Evolutionary conservation across 1,140 invertebrate genomes (phyloP).

Genomic region (Drosophila orena): DNA sequence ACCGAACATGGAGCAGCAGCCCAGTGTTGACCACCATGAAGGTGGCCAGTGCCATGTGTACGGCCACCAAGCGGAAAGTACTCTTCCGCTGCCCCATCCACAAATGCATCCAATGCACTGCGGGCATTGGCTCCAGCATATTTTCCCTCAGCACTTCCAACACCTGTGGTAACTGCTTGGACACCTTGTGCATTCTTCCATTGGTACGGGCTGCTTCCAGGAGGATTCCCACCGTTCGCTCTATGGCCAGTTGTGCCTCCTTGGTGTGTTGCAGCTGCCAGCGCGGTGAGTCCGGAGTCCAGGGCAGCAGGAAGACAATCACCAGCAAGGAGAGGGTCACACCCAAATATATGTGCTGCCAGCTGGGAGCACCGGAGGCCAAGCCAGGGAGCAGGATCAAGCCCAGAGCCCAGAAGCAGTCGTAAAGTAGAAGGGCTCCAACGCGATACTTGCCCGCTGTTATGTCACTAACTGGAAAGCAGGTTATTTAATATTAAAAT

Average conservation of each 20-base stretch:
- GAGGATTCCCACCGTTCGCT: slow-evolving; percentile 60
- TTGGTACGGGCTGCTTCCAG: slow-evolving; percentile 72
- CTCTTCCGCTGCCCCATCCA: slow-evolving; percentile 65
- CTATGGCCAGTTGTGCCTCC: slow-evolving; percentile 42
- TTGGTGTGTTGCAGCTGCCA: slow-evolving; percentile 77
- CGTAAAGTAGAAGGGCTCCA: slow-evolving; percentile 77
- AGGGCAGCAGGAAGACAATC: slow-evolving; percentile 79
- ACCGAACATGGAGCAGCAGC: slow-evolving; percentile 82
- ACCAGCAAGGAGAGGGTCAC: slow-evolving; percentile 78
- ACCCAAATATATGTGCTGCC: slow-evolving; percentile 82
- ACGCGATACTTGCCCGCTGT: slow-evolving; percentile 71
- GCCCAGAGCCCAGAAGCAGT: slow-evolving; percentile 84
- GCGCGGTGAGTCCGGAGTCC: slow-evolving; percentile 84
- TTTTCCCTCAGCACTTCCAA: slow-evolving; percentile 57
- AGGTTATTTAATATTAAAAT: not conserved
- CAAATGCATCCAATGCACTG: slow-evolving; percentile 70
- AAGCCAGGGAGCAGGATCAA: slow-evolving; percentile 81
- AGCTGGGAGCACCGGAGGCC: slow-evolving; percentile 74
- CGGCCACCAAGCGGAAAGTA: slow-evolving; percentile 65
- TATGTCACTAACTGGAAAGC: slow-evolving; percentile 76
- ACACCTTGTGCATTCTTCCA: slow-evolving; percentile 61
- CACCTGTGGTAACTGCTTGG: slow-evolving; percentile 67
- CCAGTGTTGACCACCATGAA: slow-evolving; percentile 84
- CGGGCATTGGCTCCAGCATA: slow-evolving; percentile 37
- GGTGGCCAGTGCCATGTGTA: slow-evolving; percentile 76